phyloP scores from a whole-genome alignment of 2,113 vertebrate genomes.

The Epinephelus moara region DNA sequence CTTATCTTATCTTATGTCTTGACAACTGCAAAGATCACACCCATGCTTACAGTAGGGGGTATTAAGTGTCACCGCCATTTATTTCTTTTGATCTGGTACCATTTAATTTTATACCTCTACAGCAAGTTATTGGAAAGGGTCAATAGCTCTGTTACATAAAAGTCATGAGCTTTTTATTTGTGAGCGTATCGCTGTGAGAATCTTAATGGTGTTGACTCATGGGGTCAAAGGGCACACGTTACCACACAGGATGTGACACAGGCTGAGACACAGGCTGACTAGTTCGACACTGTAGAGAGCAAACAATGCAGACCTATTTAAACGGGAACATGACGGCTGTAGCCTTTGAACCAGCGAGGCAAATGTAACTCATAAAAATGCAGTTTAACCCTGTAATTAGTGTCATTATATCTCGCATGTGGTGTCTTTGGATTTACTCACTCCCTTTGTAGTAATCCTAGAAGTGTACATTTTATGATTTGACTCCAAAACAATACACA shows the following conservation, averaged over 20 bases:
- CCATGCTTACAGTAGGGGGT: not conserved
- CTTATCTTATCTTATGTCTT: no score
- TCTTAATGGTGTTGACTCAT: slow-evolving; percentile 39
- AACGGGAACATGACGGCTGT: not conserved
- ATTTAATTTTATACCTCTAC: not conserved
- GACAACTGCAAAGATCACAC: not conserved
- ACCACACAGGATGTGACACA: slow-evolving; percentile 23
- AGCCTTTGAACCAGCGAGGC: slow-evolving; percentile 7
- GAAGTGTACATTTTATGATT: not conserved
- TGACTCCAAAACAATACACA: not conserved
- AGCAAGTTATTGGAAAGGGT: not conserved
- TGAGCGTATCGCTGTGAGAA: not conserved
- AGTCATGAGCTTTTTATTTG: not conserved
- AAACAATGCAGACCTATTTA: not conserved
- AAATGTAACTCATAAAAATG: slow-evolving; percentile 6
- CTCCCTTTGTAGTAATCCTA: not conserved
- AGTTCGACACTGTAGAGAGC: not conserved
- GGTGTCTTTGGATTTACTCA: not conserved
- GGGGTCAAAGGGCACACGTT: slow-evolving; percentile 28
- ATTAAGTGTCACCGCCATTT: not conserved
- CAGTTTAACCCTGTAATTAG: not conserved
- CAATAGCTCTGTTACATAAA: not conserved
- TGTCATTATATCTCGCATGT: not conserved
- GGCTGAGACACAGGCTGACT: slow-evolving; percentile 9
- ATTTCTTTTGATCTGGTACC: not conserved